Evolutionary conservation across 2,888 invertebrate species (phyloP), one percentile per base, ranked within the genome.

Genomic region (Agrochola litura): DNA sequence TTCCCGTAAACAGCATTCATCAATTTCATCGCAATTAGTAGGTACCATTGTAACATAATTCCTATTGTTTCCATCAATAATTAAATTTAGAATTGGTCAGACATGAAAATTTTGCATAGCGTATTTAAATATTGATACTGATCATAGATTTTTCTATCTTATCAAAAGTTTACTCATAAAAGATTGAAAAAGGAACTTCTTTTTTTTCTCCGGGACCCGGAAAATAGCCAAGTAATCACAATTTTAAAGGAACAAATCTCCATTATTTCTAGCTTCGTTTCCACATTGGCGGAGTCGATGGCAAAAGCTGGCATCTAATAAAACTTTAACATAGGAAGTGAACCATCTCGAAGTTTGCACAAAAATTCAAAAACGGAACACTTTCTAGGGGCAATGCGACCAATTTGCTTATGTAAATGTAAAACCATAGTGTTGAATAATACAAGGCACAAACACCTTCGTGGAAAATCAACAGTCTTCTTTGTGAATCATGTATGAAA

Each of bases 331-430:
- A 74, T 19, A 22, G 61, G 69, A 77, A 82, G 60, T 54, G 49
- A 68, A 64, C 65, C 61, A 65, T 77, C 63, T 67, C 5, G 8
- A 82, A 74, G 66, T 79, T 73, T 60, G 61, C n/a, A 60, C 54
- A 79, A 82, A 78, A 77, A 69, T 76, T 79, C 25, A 63, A 79
- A 77, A 82, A 79, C 54, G 43, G 63, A 67, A 82, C 75, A 65
- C 72, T 77, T 77, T 79, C 64, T 85, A 73, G 72, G 76, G 73
- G 85, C 85, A 89, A 89, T 89, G 84, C 87, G 74, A 90, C 89
- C 90, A 93, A 93, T 92, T 92, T 91, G 87, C 87, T 91, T 91
- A 91, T 92, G 92, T 90, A 92, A 92, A 93, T 91, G 87, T 86
- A 85, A 89, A 87, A 86, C 88, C 89, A 87, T 89, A 88, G 82